Evolutionary conservation across 2,888 invertebrate species (phyloP).

Genomic region (Tipula vernalis): DNA sequence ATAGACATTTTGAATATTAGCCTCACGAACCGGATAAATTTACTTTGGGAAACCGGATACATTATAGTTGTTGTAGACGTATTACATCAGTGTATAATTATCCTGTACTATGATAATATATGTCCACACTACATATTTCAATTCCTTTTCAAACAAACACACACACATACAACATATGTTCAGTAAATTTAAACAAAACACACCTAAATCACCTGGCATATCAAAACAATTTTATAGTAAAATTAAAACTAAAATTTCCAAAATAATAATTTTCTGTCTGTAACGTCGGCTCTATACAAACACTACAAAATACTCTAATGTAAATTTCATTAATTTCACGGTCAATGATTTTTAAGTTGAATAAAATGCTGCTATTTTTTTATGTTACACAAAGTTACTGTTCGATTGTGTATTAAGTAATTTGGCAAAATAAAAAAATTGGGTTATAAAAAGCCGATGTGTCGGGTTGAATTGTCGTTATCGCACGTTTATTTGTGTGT

Average conservation of each 20-base stretch:
- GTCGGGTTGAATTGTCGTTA: neutral
- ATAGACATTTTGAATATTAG: neutral
- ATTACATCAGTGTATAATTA: neutral
- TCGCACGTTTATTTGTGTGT: neutral
- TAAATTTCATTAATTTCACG: neutral
- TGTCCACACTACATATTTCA: neutral
- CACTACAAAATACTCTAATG: neutral
- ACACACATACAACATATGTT: neutral
- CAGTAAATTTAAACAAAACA: neutral
- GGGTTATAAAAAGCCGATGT: neutral
- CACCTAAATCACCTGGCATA: neutral
- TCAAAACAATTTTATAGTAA: neutral
- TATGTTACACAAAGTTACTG: neutral
- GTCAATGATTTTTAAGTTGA: neutral
- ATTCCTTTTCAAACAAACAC: neutral
- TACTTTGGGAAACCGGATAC: neutral
- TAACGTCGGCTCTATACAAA: neutral
- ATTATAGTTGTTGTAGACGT: neutral
- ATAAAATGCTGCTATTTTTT: neutral
- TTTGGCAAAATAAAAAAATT: neutral
- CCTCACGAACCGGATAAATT: neutral
- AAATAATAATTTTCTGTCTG: neutral
- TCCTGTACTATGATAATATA: neutral
- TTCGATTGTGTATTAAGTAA: neutral
- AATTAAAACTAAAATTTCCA: neutral